Base-by-base conservation (phyloP, 2,113 vertebrate genomes). In the Puntigrus tetrazona region DNA sequence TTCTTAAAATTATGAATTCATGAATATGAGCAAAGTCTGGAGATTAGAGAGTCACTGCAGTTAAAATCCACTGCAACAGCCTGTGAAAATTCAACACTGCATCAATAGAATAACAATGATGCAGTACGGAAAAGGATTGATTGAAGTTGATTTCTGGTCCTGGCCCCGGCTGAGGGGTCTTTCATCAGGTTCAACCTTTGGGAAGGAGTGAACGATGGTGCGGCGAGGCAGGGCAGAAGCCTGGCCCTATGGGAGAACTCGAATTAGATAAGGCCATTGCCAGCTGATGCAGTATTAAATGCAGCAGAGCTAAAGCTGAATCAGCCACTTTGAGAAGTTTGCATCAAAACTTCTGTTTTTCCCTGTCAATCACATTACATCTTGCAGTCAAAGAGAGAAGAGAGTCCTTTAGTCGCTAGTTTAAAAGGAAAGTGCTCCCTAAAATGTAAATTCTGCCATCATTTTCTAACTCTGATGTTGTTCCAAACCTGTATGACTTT, bases 81-180 rank as follows among this genome's bases (percentile, higher is more conserved):
- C 92, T 92, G 92, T 92, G 91, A 93, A 94, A 95, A 94, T 92
- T 92, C 89, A 93, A 92, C 80, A 84, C 86, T 86, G 88, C 41
- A 83, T 91, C 93, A 93, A 94, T 93, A 90, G 91, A 94, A 93
- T 94, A 93, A 92, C 93, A 93, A 94, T 93, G 90, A 93, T 93
- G 91, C 87, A 91, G 90, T 92, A 90, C 92, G 93, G 94, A 91
- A 93, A 94, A 81, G 82, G 92, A 94, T 94, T 91, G 92, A 94
- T 94, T 93, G 89, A 92, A 91, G 89, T 88, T 89, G 84, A 87
- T 86, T 91, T 88, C 90, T 92, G 90, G 90, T 91, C 79, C 79
- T 18, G 67, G 83, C 88, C 90, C 25, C 29, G 36, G 89, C 83
- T 89, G 27, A 84, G 86, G 88, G 90, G 85, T 84, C 78, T 50